These are phyloP conservation scores for Enteromius mattozi DNA, from an alignment of 2,797 vertebrate genomes.

Conservation along the genomic window DNA sequence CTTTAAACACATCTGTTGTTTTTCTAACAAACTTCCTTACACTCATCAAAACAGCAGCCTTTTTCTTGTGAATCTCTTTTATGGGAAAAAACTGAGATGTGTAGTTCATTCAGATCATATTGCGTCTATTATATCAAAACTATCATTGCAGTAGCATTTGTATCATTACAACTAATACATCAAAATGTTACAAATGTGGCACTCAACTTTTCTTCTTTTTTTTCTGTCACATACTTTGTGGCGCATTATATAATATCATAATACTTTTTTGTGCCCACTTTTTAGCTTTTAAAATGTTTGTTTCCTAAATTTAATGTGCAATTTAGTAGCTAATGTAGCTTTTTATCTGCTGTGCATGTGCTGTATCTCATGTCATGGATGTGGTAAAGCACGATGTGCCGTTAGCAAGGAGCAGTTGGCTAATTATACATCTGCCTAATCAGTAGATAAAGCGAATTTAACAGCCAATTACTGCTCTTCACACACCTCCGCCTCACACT, in stretches of 20 bases:
- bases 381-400: constrained; percentile 5
- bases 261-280: background rate
- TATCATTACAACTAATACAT: background rate
- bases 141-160: background rate
- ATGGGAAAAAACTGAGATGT: background rate
- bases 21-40: constrained; percentile 3
- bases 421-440: constrained; percentile 54
- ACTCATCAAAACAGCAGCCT: background rate
- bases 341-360: constrained; percentile 17
- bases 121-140: background rate
- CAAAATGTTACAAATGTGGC: background rate
- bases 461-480: constrained; percentile 52
- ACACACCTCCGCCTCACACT: constrained; percentile 46
- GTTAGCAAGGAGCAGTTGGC: constrained; percentile 48
- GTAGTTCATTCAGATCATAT: background rate
- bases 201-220: background rate
- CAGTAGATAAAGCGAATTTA: constrained; percentile 52
- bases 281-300: background rate
- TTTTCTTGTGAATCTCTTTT: background rate
- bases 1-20: constrained; percentile 35
- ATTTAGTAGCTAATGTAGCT: constrained; percentile 21
- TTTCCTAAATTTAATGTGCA: background rate
- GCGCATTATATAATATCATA: background rate
- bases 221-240: background rate
- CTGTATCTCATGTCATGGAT: constrained; percentile 12